Evolutionary conservation across 2,797 vertebrate species (phyloP).

Genomic region (Manis crassicaudata): DNA sequence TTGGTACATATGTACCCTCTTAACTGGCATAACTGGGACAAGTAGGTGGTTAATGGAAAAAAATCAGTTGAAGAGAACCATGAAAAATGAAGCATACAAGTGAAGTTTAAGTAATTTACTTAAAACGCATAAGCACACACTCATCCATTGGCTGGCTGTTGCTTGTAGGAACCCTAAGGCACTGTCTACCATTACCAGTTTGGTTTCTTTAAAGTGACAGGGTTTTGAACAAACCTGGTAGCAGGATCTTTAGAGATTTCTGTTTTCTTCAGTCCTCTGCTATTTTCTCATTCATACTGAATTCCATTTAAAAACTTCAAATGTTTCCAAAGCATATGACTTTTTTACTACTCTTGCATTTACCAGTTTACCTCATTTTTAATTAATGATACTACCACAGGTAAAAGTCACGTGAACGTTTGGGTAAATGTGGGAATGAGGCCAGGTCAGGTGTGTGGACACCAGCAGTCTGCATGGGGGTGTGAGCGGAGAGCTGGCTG

Average conservation of each 20-base stretch:
- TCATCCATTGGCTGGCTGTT: background rate
- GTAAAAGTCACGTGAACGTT: background rate
- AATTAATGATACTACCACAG: background rate
- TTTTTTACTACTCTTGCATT: background rate
- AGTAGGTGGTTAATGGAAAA: background rate
- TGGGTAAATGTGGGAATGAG: background rate
- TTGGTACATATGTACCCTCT: fast-evolving
- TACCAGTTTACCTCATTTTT: background rate
- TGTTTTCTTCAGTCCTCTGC: background rate
- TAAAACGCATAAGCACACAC: background rate
- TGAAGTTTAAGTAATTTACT: background rate
- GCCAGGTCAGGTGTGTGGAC: no score
- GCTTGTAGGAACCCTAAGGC: background rate
- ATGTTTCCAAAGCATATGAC: background rate
- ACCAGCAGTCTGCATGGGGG: no score
- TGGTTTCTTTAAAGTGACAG: background rate
- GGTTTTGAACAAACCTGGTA: background rate
- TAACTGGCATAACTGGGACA: background rate
- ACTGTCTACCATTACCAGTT: background rate
- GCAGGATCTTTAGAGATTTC: background rate
- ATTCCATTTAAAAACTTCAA: background rate
- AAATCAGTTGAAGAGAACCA: background rate
- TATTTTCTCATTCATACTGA: background rate
- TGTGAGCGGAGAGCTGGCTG: background rate
- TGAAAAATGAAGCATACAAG: background rate